Conservation (phyloP, 2,888 invertebrate species). For the Callyntrura sp. region DNA sequence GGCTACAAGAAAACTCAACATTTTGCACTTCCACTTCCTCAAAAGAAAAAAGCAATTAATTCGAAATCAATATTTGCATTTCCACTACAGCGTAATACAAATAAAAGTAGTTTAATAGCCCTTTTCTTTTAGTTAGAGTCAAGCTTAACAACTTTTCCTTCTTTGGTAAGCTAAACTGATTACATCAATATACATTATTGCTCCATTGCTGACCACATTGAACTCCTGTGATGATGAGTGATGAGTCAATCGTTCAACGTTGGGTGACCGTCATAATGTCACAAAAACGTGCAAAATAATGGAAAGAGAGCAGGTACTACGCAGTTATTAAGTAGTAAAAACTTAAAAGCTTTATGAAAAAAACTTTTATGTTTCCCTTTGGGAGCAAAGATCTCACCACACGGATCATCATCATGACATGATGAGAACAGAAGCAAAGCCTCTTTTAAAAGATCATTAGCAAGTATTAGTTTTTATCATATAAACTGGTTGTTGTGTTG, state of each 20-base stretch:
- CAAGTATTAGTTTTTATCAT: conserved; percentile 50
- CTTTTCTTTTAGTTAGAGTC: conserved; percentile 40
- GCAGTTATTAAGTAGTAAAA: background rate
- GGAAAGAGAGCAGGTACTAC: background rate
- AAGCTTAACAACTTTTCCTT: conserved; percentile 62
- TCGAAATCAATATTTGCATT: conserved; percentile 68
- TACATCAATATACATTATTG: conserved; percentile 18
- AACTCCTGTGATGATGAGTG: background rate
- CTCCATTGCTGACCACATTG: background rate
- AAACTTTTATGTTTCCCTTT: background rate
- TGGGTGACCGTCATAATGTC: background rate
- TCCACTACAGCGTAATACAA: conserved; percentile 31
- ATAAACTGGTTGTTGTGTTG: conserved; percentile 59
- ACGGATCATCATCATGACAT: background rate
- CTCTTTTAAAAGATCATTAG: conserved; percentile 56
- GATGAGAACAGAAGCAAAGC: conserved; percentile 37
- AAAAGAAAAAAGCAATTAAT: conserved; percentile 52
- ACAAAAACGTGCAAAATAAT: background rate
- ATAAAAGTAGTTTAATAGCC: conserved; percentile 22
- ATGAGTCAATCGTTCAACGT: background rate
- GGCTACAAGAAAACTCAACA: conserved; percentile 12
- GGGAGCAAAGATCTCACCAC: conserved; percentile 5
- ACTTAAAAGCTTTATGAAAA: background rate
- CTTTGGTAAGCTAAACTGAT: conserved; percentile 35
- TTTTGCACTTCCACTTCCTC: conserved; percentile 58